These are phyloP conservation scores for Troglohyphantes excavatus DNA, from an alignment of 2,888 invertebrate genomes.

Conservation along the genomic window DNA sequence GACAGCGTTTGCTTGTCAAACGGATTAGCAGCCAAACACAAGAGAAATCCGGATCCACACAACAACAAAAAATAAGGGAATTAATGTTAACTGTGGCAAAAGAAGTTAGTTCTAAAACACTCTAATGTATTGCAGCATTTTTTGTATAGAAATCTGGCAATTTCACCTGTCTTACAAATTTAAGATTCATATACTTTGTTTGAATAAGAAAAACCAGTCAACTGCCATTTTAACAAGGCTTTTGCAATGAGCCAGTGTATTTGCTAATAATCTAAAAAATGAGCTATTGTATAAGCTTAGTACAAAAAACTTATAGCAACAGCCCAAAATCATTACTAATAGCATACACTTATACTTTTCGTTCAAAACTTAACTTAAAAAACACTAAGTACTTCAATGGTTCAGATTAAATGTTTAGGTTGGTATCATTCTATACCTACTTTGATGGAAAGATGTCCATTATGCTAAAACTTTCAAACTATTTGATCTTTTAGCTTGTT, in stretches of 20 bases:
- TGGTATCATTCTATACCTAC: not conserved
- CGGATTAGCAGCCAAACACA: slow-evolving; percentile 62
- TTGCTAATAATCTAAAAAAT: not conserved
- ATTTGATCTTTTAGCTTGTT: not conserved
- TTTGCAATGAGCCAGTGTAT: not conserved
- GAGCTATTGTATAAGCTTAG: not conserved
- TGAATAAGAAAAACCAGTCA: slow-evolving; percentile 68
- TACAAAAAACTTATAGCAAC: not conserved
- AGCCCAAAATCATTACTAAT: not conserved
- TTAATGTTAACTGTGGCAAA: slow-evolving; percentile 71
- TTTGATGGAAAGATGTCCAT: not conserved
- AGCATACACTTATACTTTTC: not conserved
- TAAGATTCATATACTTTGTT: slow-evolving; percentile 16
- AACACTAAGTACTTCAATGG: not conserved
- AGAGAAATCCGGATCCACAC: slow-evolving; percentile 36
- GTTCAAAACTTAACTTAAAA: not conserved
- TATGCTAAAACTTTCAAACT: not conserved
- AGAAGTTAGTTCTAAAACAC: slow-evolving; percentile 62
- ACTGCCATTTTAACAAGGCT: slow-evolving; percentile 62
- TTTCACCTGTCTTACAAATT: slow-evolving; percentile 75
- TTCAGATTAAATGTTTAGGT: not conserved
- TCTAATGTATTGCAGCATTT: slow-evolving; percentile 79
- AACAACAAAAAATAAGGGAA: slow-evolving; percentile 54
- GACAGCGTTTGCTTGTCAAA: slow-evolving; percentile 52
- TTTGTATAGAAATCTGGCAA: slow-evolving; percentile 71